Evolutionary conservation across 2,888 invertebrate species (phyloP), one percentile per base, ranked within the genome.

Genomic region (Oscheius myriophilus): DNA sequence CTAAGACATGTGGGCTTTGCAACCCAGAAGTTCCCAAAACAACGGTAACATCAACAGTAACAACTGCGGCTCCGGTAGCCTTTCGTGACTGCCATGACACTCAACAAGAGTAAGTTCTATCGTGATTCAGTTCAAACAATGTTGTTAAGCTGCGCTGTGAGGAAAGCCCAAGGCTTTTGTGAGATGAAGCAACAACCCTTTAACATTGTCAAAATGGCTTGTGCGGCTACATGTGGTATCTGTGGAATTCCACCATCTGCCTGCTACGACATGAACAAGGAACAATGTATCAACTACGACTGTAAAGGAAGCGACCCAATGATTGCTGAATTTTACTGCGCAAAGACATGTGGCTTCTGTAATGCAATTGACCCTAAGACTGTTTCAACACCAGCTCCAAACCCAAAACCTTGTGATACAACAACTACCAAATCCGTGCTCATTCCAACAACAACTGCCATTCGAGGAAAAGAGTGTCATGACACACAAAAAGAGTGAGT

Each of bases 301-400:
- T 33, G 33, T 9, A 33, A 33, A 9, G 33, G 33, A 3, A 33
- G 9, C 9, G 33, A 33, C 33, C 4, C 9, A 3, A 33, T 33
- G 33, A 33, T 33, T 3, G 33, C 33, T 6, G 33, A 33, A 9
- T 33, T 33, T 9, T 3, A 3, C 9, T 33, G 33, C 9, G 33
- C 33, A 3, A 33, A 33, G 9, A 33, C 33, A 33, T 33, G 33
- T 33, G 33, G 33, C 9, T 33, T 33, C 33, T 33, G 33, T 9
- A 33, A 33, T 12, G 65, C 51, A 46, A 73, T 73, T 2, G 53
- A 64, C n/a, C n/a, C n/a, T n/a, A n/a, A 45, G 1, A 46, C 16
- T n/a, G 9, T 18, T 46, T 18, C 45, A 45, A 45, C 4, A n/a
- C 16, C 59, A n/a, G n/a, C n/a, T n/a, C n/a, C n/a, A n/a, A n/a